These are phyloP conservation scores for Sycophila texana DNA, from an alignment of 2,888 invertebrate genomes.

Conservation along the genomic window DNA sequence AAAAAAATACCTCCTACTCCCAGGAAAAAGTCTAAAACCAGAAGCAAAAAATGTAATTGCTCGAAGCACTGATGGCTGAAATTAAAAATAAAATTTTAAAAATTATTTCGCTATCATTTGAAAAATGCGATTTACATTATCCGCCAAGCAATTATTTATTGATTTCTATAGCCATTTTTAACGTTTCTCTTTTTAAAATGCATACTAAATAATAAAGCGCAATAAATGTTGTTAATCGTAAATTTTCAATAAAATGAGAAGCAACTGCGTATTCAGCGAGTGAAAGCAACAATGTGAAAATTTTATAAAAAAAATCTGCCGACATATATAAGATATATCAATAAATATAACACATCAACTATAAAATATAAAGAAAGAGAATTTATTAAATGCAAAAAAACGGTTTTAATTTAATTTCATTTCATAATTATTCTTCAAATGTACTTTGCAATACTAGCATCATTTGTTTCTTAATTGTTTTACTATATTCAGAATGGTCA, in stretches of 20 bases:
- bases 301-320: not conserved
- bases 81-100: not conserved
- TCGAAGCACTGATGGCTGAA: not conserved
- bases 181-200: no score
- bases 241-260: not conserved
- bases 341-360: no score
- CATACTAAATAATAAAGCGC: not conserved
- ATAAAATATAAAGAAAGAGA: no score
- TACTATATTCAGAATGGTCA: slow-evolving; percentile 31
- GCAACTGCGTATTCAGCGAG: not conserved
- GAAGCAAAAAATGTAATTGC: slow-evolving; percentile 15
- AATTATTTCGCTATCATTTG: not conserved
- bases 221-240: not conserved
- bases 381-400: no score
- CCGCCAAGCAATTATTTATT: no score
- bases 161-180: no score
- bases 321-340: no score
- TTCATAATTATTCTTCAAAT: no score
- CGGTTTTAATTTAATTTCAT: no score
- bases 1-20: not conserved
- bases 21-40: not conserved
- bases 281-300: not conserved
- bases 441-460: not conserved
- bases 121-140: no score
- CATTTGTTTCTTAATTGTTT: slow-evolving; percentile 31